A percentile compares a stretch with the other conserved stretches of the same genome.
phyloP scores from a whole-genome alignment of 2,888 invertebrate genomes.

The Ectemnius cavifrons region DNA sequence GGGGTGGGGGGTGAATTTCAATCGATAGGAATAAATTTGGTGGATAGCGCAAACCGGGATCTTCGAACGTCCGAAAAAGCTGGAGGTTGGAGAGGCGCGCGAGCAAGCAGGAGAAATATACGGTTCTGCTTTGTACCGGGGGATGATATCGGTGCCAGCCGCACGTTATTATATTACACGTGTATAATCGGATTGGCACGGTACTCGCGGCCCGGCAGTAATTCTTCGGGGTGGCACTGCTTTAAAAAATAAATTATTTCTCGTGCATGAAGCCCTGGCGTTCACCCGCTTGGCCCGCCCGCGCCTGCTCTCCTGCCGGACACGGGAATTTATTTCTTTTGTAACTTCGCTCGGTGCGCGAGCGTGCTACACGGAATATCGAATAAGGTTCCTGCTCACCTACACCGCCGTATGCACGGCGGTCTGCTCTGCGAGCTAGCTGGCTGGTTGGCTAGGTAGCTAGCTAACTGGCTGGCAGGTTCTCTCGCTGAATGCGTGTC shows the following conservation, averaged over 20 bases:
- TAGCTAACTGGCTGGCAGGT: no score
- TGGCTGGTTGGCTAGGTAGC: no score
- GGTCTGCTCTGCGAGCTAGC: no score
- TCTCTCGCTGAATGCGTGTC: not conserved
- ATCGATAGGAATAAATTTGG: no score
- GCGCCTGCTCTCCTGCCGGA: not conserved
- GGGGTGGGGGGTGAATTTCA: no score
- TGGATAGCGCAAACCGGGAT: not conserved
- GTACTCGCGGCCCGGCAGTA: conserved; percentile 6
- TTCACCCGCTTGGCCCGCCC: not conserved
- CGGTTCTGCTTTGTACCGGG: conserved; percentile 2
- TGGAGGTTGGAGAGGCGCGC: no score
- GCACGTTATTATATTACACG: conserved; percentile 5
- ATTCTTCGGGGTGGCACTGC: conserved; percentile 5
- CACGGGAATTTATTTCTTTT: conserved; percentile 12
- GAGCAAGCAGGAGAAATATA: no score
- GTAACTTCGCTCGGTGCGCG: not conserved
- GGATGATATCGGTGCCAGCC: conserved; percentile 5
- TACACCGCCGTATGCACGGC: no score
- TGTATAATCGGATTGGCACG: conserved; percentile 10
- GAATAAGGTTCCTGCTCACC: conserved; percentile 9
- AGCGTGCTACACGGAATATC: conserved; percentile 10
- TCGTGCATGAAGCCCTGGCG: not conserved
- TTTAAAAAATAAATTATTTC: conserved; percentile 9
- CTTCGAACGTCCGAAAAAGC: not conserved